phyloP scores from a whole-genome alignment of 1,140 invertebrate genomes.

The Melanaphis sacchari region DNA sequence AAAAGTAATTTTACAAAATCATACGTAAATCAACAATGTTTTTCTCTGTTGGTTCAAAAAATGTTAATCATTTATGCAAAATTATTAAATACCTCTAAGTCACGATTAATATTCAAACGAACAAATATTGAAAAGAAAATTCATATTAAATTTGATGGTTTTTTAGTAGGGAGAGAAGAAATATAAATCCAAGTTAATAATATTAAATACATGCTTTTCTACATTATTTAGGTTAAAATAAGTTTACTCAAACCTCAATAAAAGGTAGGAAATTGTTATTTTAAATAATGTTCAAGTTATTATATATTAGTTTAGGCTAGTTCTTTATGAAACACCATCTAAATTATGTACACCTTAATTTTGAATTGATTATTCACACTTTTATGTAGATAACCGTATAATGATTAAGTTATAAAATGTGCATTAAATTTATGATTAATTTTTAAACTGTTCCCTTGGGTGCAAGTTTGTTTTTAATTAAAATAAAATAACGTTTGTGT shows the following conservation, averaged over 20 bases:
- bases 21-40: background rate
- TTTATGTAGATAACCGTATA: background rate
- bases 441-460: background rate
- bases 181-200: background rate
- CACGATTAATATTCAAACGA: background rate
- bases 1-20: background rate
- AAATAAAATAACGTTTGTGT: background rate
- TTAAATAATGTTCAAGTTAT: slow-evolving; percentile 25
- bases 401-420: slow-evolving; percentile 15
- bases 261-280: slow-evolving; percentile 19
- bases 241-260: background rate
- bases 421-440: background rate
- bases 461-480: slow-evolving; percentile 3
- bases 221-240: background rate
- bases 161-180: background rate
- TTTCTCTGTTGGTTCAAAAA: background rate
- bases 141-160: background rate
- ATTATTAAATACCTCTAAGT: background rate
- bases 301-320: background rate
- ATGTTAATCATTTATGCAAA: background rate
- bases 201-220: background rate
- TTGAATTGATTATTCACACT: slow-evolving; percentile 14
- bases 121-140: background rate
- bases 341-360: slow-evolving; percentile 41
- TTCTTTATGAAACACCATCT: background rate